These are phyloP conservation scores for Drosophila asahinai DNA, from an alignment of 1,140 invertebrate species.

Conservation along the genomic window DNA sequence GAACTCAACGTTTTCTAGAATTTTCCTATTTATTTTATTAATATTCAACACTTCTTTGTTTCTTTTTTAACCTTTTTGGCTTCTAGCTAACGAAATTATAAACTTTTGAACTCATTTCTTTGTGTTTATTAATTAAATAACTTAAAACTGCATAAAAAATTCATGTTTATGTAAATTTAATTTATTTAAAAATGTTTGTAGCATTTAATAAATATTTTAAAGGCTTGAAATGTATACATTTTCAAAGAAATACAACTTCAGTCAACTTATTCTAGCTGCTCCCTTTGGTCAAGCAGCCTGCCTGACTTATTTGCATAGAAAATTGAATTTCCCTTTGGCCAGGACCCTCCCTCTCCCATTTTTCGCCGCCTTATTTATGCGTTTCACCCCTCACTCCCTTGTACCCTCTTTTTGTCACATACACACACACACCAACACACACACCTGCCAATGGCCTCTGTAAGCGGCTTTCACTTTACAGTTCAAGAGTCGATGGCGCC, in stretches of 20 bases:
- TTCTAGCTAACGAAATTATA: not conserved
- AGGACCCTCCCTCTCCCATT: slow-evolving; percentile 25
- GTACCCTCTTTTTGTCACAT: not conserved
- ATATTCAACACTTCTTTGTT: not conserved
- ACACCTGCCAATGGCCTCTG: slow-evolving; percentile 27
- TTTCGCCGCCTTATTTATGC: slow-evolving; percentile 27
- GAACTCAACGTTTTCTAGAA: no score
- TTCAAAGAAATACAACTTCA: not conserved
- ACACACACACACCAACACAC: not conserved
- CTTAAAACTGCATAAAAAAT: not conserved
- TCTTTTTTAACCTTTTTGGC: not conserved
- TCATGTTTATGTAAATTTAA: not conserved
- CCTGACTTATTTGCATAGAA: slow-evolving; percentile 58
- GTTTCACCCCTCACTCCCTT: not conserved
- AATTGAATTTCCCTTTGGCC: slow-evolving; percentile 61
- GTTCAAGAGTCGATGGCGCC: slow-evolving; percentile 59
- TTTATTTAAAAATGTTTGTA: not conserved
- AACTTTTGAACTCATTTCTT: not conserved
- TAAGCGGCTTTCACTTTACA: slow-evolving; percentile 73
- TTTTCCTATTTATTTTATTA: no score
- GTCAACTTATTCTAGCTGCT: not conserved
- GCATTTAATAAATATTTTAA: no score
- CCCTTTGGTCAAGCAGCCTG: slow-evolving; percentile 16
- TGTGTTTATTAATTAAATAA: not conserved
- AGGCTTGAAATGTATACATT: not conserved